A percentile compares a stretch with the other conserved stretches of the same genome.
Evolutionary conservation across 2,797 vertebrate genomes (phyloP).

Genomic region (Orientallactaga sibirica): DNA sequence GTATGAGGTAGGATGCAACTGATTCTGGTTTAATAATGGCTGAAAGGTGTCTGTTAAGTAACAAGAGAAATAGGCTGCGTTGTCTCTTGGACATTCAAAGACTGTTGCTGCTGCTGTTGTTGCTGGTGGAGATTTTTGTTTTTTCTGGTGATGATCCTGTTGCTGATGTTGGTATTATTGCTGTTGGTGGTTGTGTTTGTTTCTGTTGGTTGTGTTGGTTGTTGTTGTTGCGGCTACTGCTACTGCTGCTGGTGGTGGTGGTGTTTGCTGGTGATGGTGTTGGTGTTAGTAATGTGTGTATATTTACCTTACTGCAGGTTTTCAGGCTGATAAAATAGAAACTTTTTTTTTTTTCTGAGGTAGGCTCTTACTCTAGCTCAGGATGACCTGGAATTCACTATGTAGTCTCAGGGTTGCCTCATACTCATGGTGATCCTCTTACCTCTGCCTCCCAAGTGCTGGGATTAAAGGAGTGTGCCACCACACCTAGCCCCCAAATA

Average conservation of each 20-base stretch:
- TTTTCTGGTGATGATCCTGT: not conserved
- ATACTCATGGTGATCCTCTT: no score
- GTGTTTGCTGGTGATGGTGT: not conserved
- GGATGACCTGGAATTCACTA: no score
- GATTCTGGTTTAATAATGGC: not conserved
- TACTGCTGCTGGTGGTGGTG: no score
- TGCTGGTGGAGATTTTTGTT: no score
- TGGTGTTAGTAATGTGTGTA: not conserved
- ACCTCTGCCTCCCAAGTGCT: no score
- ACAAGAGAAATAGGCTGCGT: not conserved
- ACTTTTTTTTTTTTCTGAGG: no score
- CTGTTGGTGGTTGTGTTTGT: no score
- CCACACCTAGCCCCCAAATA: not conserved
- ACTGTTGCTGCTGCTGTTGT: not conserved
- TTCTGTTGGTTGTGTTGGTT: not conserved
- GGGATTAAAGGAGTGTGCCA: no score
- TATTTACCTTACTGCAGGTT: constrained; percentile 3
- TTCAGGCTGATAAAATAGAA: constrained; percentile 43
- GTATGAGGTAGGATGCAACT: not conserved
- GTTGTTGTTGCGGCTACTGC: no score
- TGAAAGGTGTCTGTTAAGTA: not conserved
- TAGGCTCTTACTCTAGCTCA: no score
- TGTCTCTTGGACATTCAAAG: not conserved
- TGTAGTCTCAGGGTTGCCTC: no score
- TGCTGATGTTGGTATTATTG: not conserved